Conservation (phyloP, 2,888 invertebrate genomes). For the Deilephila elpenor region DNA sequence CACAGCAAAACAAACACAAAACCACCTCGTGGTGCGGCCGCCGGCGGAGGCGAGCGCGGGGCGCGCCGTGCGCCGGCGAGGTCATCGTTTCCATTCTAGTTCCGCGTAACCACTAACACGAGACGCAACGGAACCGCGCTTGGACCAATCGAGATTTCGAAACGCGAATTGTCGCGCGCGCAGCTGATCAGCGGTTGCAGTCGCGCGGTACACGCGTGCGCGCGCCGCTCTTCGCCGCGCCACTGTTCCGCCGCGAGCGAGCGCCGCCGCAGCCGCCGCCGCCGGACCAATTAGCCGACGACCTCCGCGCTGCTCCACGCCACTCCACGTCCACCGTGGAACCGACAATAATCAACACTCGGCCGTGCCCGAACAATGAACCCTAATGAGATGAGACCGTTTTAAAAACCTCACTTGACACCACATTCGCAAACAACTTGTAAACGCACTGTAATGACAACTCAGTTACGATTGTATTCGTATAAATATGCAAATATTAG, state of each 20-base stretch:
- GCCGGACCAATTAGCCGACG: constrained; percentile 52
- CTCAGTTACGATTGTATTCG: constrained; percentile 2
- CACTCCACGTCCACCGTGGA: constrained; percentile 49
- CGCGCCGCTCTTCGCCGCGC: constrained; percentile 72
- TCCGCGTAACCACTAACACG: constrained; percentile 52
- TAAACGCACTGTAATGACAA: not conserved
- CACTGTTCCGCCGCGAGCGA: constrained; percentile 64
- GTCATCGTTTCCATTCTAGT: constrained; percentile 72
- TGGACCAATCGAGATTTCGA: constrained; percentile 67
- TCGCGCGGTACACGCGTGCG: constrained; percentile 71
- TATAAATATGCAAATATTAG: constrained; percentile 6
- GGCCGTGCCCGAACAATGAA: constrained; percentile 55
- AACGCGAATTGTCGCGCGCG: constrained; percentile 67
- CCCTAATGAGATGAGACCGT: constrained; percentile 54
- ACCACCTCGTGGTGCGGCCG: constrained; percentile 59
- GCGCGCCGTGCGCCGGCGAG: constrained; percentile 52
- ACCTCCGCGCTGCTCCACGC: constrained; percentile 45
- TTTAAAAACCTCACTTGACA: constrained; percentile 53
- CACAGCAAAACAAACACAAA: constrained; percentile 72
- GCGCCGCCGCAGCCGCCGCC: constrained; percentile 52
- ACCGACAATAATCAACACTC: constrained; percentile 52
- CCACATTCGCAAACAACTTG: constrained; percentile 1
- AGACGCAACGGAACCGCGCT: constrained; percentile 55
- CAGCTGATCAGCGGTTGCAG: constrained; percentile 45
- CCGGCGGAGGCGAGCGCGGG: constrained; percentile 13